These are phyloP conservation scores for Procapra przewalskii DNA, from an alignment of 2,113 vertebrate species.

Conservation along the genomic window DNA sequence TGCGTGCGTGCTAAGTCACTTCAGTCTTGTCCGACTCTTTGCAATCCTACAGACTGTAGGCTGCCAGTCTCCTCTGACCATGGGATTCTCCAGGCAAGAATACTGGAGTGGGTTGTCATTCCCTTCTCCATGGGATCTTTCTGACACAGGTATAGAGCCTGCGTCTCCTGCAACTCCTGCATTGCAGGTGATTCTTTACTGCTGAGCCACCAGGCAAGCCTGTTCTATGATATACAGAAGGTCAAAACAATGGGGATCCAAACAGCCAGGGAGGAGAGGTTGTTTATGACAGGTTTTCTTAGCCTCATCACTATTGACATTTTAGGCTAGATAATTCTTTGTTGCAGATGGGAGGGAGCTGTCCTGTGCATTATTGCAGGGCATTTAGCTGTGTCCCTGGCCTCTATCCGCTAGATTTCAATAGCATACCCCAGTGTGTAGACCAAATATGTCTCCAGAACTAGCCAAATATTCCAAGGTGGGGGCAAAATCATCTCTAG, in stretches of 20 bases:
- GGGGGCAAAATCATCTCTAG: background rate
- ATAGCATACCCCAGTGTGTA: background rate
- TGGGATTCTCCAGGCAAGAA: background rate
- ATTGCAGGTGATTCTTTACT: background rate
- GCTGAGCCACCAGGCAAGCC: background rate
- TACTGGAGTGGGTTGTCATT: background rate
- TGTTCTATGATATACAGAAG: background rate
- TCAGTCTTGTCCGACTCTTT: background rate
- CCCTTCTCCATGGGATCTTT: background rate
- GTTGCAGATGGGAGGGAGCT: background rate
- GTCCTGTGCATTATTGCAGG: background rate
- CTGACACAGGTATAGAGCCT: background rate
- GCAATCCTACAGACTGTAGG: background rate
- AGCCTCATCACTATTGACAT: background rate
- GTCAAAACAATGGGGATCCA: background rate
- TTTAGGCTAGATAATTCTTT: background rate
- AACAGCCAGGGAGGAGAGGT: background rate
- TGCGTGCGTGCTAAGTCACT: background rate
- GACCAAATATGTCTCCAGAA: background rate
- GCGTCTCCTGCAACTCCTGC: background rate
- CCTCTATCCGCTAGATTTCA: background rate
- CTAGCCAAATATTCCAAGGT: background rate
- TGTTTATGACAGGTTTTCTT: background rate
- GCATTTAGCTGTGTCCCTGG: background rate
- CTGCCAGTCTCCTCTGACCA: background rate